Percentiles rank a stretch among this genome's conserved stretches.
Evolutionary conservation across 2,888 invertebrate species (phyloP).

Genomic region (Acronicta alni): DNA sequence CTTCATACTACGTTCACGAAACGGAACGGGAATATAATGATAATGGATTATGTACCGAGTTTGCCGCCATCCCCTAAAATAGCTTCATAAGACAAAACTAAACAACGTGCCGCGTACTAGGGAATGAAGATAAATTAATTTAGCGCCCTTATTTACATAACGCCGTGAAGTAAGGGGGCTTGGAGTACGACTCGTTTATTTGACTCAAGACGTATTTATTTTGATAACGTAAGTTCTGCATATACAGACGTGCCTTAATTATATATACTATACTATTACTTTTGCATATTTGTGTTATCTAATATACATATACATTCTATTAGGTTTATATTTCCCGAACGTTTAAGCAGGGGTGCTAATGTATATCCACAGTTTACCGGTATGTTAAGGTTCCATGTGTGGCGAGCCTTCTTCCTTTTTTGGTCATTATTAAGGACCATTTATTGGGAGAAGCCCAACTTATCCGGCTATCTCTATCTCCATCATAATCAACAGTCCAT

Average conservation of each 20-base stretch:
- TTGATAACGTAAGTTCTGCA: conserved; percentile 15
- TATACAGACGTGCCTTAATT: background rate
- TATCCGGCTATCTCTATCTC: too few relatives aligned
- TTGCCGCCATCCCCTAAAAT: conserved; percentile 46
- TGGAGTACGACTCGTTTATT: conserved; percentile 28
- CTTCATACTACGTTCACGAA: conserved; percentile 29
- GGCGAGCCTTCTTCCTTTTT: too few relatives aligned
- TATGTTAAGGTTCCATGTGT: too few relatives aligned
- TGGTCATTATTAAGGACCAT: too few relatives aligned
- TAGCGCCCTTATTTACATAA: conserved; percentile 61
- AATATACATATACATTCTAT: too few relatives aligned
- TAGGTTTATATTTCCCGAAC: too few relatives aligned
- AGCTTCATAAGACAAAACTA: conserved; percentile 60
- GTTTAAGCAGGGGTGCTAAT: too few relatives aligned
- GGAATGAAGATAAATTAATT: conserved; percentile 62
- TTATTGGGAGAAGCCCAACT: too few relatives aligned
- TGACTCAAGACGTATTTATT: conserved; percentile 35
- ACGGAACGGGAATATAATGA: conserved; percentile 44
- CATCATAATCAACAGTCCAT: too few relatives aligned
- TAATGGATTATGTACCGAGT: conserved; percentile 51
- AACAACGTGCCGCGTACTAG: conserved; percentile 55
- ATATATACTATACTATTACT: too few relatives aligned
- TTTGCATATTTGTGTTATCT: too few relatives aligned
- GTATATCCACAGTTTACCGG: too few relatives aligned
- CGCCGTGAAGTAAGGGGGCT: conserved; percentile 40